These are phyloP conservation scores for Doryteuthis pealeii DNA, from an alignment of 1,140 invertebrate species.

Conservation along the genomic window DNA sequence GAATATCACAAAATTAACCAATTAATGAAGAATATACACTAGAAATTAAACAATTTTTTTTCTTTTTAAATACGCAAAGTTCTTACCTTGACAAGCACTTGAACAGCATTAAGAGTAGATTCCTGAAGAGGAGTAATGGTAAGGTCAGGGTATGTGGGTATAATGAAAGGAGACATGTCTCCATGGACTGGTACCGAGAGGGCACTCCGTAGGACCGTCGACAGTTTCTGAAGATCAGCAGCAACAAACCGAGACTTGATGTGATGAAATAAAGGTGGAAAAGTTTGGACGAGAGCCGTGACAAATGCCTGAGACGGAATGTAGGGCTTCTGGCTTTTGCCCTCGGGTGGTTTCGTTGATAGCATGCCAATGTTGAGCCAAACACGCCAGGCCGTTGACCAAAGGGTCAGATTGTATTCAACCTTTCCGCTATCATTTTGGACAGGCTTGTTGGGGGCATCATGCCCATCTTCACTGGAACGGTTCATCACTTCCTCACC, in stretches of 20 bases:
- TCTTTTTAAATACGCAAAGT: too few relatives aligned
- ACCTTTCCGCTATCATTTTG: conserved; percentile 21
- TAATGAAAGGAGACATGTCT: conserved; percentile 79
- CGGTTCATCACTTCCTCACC: conserved; percentile 44
- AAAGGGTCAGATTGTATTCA: conserved; percentile 63
- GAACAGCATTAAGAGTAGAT: conserved; percentile 77
- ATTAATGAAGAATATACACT: too few relatives aligned
- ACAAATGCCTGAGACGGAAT: conserved; percentile 89
- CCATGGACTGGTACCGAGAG: conserved; percentile 80
- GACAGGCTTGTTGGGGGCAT: not conserved
- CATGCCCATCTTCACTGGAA: conserved; percentile 25
- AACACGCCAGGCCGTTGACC: conserved; percentile 79
- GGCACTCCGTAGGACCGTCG: conserved; percentile 74
- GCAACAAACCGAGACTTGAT: conserved; percentile 76
- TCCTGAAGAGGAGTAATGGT: conserved; percentile 82
- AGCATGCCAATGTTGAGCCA: conserved; percentile 84
- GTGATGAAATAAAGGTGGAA: conserved; percentile 88
- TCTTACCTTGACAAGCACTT: conserved; percentile 73
- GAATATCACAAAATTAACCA: too few relatives aligned
- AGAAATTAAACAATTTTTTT: too few relatives aligned
- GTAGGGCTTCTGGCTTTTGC: conserved; percentile 66
- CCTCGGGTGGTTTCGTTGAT: conserved; percentile 67
- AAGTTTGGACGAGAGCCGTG: conserved; percentile 89
- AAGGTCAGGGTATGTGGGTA: conserved; percentile 68
- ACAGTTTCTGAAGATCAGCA: conserved; percentile 78